These are phyloP conservation scores for Synanthedon vespiformis DNA, from an alignment of 2,888 invertebrate species.

Conservation along the genomic window DNA sequence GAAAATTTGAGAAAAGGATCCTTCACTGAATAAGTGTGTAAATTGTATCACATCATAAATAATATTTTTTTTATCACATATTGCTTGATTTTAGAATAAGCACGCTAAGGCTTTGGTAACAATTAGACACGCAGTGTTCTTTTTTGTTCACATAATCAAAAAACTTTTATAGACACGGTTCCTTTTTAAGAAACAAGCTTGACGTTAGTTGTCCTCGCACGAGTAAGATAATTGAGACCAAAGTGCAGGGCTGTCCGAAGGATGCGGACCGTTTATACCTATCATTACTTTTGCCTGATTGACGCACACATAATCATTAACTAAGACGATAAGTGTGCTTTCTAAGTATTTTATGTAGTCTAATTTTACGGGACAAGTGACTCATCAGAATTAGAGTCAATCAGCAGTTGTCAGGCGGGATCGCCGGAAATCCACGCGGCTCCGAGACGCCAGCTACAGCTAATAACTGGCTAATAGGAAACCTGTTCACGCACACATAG, in stretches of 20 bases:
- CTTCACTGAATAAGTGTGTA: too few relatives aligned
- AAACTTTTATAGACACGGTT: too few relatives aligned
- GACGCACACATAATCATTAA: slow-evolving; percentile 29
- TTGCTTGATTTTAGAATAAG: too few relatives aligned
- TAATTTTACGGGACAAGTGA: slow-evolving; percentile 17
- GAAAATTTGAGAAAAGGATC: too few relatives aligned
- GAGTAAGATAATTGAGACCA: not conserved
- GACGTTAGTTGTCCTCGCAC: too few relatives aligned
- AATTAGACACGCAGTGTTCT: too few relatives aligned
- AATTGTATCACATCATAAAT: too few relatives aligned
- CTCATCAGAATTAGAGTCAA: slow-evolving; percentile 19
- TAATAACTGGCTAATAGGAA: slow-evolving; percentile 25
- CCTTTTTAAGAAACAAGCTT: too few relatives aligned
- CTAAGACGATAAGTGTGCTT: slow-evolving; percentile 9
- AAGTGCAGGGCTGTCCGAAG: slow-evolving; percentile 4
- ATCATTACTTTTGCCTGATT: slow-evolving; percentile 40
- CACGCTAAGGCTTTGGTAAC: too few relatives aligned
- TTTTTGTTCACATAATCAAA: too few relatives aligned
- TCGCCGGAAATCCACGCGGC: slow-evolving; percentile 43
- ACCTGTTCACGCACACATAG: slow-evolving; percentile 21
- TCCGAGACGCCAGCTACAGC: slow-evolving; percentile 17
- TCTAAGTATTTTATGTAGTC: slow-evolving; percentile 3
- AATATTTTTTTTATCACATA: too few relatives aligned
- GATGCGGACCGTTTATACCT: slow-evolving; percentile 19
- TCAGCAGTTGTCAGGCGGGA: slow-evolving; percentile 22